Base-by-base conservation (phyloP, 2,797 vertebrate species). In the Girardinus metallicus region DNA sequence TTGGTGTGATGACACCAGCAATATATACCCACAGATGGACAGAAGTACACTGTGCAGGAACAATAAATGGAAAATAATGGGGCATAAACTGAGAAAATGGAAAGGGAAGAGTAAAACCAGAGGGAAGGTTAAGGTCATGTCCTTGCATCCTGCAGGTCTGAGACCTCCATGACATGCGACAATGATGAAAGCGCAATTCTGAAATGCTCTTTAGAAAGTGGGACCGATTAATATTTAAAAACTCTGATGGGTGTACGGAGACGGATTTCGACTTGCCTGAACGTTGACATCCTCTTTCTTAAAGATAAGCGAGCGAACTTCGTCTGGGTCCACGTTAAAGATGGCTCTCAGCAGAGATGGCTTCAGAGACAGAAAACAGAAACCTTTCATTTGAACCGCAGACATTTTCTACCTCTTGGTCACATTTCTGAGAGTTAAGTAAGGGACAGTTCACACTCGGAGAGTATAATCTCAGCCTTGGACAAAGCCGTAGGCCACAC, bases 241-340 rank as follows among this genome's bases (percentile, higher is more conserved):
- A 43, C 2, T 29, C 41, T 75, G 49, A 36, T 31, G 1, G 18
- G 21, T 26, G 21, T n/a, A 12, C 2, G 53, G 16, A 53, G 60
- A 18, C 29, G 39, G 13, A 71, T 71, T 26, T 13, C 3, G 57
- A 83, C 71, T 81, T 94, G 98, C 98, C 97, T 99, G 98, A 92
- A 98, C 95, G 91, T 99, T 99, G 91, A 99, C 98, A 93, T 99
- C 98, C 96, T 99, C 98, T 86, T 99, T 99, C 94, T 99, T 98
- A 95, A 98, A 98, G 94, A 99, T 97, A 88, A 99, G 96, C 78
- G 97, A 95, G 81, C 97, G 97, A 85, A 99, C 98, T 96, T 99
- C 98, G 88, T 99, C 98, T 7, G 98, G 96, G 93, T 99, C 98
- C 91, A 97, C 97, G 70, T 98, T 99, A 96, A 99, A 99, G 95